Percentiles rank a stretch among this genome's conserved stretches.
phyloP scores from a whole-genome alignment of 2,113 vertebrate species.

The Passer domesticus region DNA sequence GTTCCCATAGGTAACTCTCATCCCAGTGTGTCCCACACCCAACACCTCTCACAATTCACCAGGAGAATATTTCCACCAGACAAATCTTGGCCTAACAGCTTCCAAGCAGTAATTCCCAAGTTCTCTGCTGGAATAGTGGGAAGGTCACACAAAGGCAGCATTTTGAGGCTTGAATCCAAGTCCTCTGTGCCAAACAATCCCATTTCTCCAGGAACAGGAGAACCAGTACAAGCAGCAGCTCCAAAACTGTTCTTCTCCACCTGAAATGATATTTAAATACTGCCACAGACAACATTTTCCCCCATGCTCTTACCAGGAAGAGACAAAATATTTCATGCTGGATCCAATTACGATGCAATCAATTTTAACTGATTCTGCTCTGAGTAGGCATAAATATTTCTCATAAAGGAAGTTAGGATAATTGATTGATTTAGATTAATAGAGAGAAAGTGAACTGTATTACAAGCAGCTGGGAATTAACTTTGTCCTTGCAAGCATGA shows the following conservation, averaged over 20 bases:
- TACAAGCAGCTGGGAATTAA: background rate
- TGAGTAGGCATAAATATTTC: conserved; percentile 26
- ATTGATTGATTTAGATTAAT: conserved; percentile 31
- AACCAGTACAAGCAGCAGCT: background rate
- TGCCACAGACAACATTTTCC: background rate
- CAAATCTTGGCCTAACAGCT: background rate
- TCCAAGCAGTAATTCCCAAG: background rate
- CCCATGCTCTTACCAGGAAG: background rate
- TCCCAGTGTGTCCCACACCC: background rate
- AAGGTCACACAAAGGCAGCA: background rate
- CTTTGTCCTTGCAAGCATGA: background rate
- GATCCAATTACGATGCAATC: conserved; percentile 17
- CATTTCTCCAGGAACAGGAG: background rate
- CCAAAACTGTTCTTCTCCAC: background rate
- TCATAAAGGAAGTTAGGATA: conserved; percentile 17
- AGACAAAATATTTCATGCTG: background rate
- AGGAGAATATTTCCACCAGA: background rate
- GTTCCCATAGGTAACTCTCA: background rate
- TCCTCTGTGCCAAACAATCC: background rate
- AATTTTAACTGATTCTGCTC: conserved; percentile 22
- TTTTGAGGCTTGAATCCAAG: background rate
- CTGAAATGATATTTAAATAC: background rate
- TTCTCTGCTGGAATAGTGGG: background rate
- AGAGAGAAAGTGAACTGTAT: background rate
- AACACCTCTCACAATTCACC: background rate